These are phyloP conservation scores for Cataglyphis cursor DNA, from an alignment of 2,888 invertebrate species.

Conservation along the genomic window DNA sequence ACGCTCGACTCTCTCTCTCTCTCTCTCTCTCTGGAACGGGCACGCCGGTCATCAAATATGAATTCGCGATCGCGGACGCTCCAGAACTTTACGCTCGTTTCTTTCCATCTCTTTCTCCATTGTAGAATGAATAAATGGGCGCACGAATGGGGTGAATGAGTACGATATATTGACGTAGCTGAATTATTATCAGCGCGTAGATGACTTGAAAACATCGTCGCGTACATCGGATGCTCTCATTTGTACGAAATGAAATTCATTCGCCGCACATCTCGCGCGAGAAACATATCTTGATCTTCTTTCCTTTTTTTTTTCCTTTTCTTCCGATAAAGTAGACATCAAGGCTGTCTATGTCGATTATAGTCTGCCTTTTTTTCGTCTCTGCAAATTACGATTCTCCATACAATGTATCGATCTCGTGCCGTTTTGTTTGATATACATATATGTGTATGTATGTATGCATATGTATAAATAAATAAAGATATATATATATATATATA, in stretches of 20 bases:
- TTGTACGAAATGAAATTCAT: constrained; percentile 6
- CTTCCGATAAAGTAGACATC: constrained; percentile 14
- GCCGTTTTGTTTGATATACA: neutral
- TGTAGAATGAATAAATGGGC: constrained; percentile 2
- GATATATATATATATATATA: neutral
- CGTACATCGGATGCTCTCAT: neutral
- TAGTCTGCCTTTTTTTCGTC: constrained; percentile 6
- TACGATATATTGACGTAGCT: constrained; percentile 4
- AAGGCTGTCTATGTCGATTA: constrained; percentile 15
- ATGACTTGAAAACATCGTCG: neutral
- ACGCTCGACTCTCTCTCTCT: constrained; percentile 31
- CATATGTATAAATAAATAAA: neutral
- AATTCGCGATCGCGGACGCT: constrained; percentile 76
- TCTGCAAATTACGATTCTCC: constrained; percentile 15
- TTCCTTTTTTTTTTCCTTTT: neutral
- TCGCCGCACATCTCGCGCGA: neutral
- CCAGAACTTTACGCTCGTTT: constrained; percentile 51
- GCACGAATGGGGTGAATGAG: constrained; percentile 35
- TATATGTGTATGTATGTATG: neutral
- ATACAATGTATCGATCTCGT: constrained; percentile 11
- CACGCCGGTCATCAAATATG: constrained; percentile 74
- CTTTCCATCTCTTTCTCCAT: neutral
- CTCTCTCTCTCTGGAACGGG: constrained; percentile 56
- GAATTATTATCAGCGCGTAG: neutral
- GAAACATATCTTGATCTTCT: neutral